Percentiles rank a stretch among this genome's conserved stretches.
These are phyloP conservation scores for Macaca fascicularis DNA, from an alignment of 2,113 vertebrate genomes.

Conservation along the genomic window T2T-MFA8v1.1 NC_088380.1:92586501-92587000, in stretches of 20 bases:
- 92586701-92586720: neutral
- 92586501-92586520: slow-evolving; percentile 53
- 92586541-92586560: slow-evolving; percentile 78
- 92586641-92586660: slow-evolving; percentile 94
- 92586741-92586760: slow-evolving; percentile 36
- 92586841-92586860: slow-evolving; percentile 76
- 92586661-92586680: slow-evolving; percentile 86
- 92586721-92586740: slow-evolving; percentile 41
- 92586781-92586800: slow-evolving; percentile 83
- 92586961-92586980: slow-evolving; percentile 79
- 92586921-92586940: slow-evolving; percentile 71
- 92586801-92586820: slow-evolving; percentile 83
- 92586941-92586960: slow-evolving; percentile 74
- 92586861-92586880: slow-evolving; percentile 78
- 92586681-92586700: neutral
- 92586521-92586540: slow-evolving; percentile 61
- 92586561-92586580: slow-evolving; percentile 75
- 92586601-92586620: slow-evolving; percentile 79
- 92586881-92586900: slow-evolving; percentile 83
- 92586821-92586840: slow-evolving; percentile 78
- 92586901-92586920: slow-evolving; percentile 77
- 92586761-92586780: slow-evolving; percentile 72
- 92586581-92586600: slow-evolving; percentile 60
- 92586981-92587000: slow-evolving; percentile 79
- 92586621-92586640: slow-evolving; percentile 96